Base-by-base conservation (phyloP, 2,888 invertebrate species). In the Volucella bombylans region DNA sequence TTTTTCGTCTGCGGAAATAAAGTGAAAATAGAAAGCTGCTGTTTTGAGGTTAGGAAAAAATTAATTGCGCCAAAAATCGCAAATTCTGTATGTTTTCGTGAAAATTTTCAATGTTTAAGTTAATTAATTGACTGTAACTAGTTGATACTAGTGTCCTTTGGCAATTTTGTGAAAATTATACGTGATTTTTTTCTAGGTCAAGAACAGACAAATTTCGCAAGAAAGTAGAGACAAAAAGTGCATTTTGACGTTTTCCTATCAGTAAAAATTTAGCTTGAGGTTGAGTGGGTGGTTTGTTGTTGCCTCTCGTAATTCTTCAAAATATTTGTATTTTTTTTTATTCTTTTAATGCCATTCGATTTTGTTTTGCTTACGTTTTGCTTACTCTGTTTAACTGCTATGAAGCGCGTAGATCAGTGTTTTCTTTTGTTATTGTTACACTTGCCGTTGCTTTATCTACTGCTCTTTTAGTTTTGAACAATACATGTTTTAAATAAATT, bases 11-110 rank as follows among this genome's bases (percentile, higher is more conserved):
- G 8, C 11, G 12, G 11, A 14, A 73, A 59, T 49, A 0, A 15
- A 41, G 41, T 31, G 55, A 68, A 71, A 76, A 39, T 79, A 72
- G 68, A 55, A 76, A 68, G 67, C 71, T 77, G 4, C 15, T 10
- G 38, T 47, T 80, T 78, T 68, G 73, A 80, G 80, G 73, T 86
- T 86, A 81, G 31, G 15, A 49, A 31, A 47, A 31, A 61, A 47
- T 78, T 47, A 52, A 67, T 65, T 77, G 86, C 86, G 86, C 86
- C 81, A 86, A 86, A 76, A 54, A 61, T n/a, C n/a, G 45, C 15
- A 45, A 59, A 67, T 52, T 43, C 11, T 14, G 4, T 11, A n/a
- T 23, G 12, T 45, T 55, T 14, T 11, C n/a, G 11, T 12, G 12
- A 1, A 43, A 39, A 43, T 18, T 50, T 49, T 14, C n/a, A 8